A percentile compares a stretch with the other conserved stretches of the same genome.
phyloP scores from a whole-genome alignment of 1,140 invertebrate species.

The Nasonia vitripennis region DNA sequence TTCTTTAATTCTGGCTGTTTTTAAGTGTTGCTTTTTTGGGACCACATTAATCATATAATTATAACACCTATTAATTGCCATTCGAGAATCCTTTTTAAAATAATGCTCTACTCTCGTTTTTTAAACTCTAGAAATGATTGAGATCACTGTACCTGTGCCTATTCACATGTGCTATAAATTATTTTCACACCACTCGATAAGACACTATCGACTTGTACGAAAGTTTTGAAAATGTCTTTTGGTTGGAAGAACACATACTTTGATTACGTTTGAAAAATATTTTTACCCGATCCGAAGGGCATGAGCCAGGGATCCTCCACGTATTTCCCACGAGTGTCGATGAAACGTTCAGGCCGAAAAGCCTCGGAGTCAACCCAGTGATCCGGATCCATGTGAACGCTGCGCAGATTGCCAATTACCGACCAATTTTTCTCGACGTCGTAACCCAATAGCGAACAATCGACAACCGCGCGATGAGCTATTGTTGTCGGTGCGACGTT shows the following conservation, averaged over 20 bases:
- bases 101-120: neutral
- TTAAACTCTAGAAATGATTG: too few species aligned
- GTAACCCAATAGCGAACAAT: conserved; percentile 71
- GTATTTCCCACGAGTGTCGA: conserved; percentile 74
- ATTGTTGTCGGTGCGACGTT: conserved; percentile 73
- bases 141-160: too few species aligned
- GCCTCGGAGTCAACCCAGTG: conserved; percentile 77
- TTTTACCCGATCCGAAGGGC: conserved; percentile 75
- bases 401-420: conserved; percentile 68
- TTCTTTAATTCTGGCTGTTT: too few species aligned
- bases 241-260: too few species aligned
- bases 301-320: conserved; percentile 73
- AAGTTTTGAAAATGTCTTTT: too few species aligned
- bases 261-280: conserved; percentile 19
- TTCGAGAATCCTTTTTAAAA: too few species aligned
- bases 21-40: neutral
- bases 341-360: conserved; percentile 78
- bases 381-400: conserved; percentile 71
- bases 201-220: too few species aligned
- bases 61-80: too few species aligned
- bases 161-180: neutral
- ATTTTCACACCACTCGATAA: neutral
- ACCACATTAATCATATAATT: too few species aligned
- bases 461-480: conserved; percentile 66
- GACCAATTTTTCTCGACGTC: conserved; percentile 73